These are phyloP conservation scores for Leuctra nigra DNA, from an alignment of 2,888 invertebrate genomes.

Conservation along the genomic window DNA sequence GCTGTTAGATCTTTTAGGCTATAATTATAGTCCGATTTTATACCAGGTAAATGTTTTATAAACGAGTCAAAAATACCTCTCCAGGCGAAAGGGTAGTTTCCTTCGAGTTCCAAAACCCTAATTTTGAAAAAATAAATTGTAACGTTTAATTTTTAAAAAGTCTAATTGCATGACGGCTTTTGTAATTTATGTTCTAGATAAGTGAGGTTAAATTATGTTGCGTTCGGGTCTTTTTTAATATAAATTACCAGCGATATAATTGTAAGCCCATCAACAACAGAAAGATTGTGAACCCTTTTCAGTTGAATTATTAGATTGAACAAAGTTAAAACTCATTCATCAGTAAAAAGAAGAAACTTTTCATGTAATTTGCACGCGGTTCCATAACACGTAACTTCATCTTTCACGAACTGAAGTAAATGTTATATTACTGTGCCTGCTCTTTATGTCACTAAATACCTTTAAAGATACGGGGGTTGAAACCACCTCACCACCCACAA, in stretches of 20 bases:
- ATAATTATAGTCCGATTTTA: no score
- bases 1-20: no score
- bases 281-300: no score
- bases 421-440: background rate
- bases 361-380: no score
- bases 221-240: background rate
- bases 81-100: background rate
- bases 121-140: background rate
- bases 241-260: conserved; percentile 7
- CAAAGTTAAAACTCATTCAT: no score
- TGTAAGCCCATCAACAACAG: background rate
- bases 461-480: background rate
- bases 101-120: background rate
- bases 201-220: conserved; percentile 5
- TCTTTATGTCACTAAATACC: background rate
- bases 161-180: background rate
- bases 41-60: no score
- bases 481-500: background rate
- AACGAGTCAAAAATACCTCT: conserved; percentile 5
- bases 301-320: no score
- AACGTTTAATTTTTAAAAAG: background rate
- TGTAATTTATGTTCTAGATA: conserved; percentile 11
- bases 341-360: no score
- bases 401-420: no score
- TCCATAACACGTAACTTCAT: no score